Evolutionary conservation across 2,113 vertebrate genomes (phyloP), one percentile per base, ranked within the genome.

Genomic region (Pelodiscus sinensis): DNA sequence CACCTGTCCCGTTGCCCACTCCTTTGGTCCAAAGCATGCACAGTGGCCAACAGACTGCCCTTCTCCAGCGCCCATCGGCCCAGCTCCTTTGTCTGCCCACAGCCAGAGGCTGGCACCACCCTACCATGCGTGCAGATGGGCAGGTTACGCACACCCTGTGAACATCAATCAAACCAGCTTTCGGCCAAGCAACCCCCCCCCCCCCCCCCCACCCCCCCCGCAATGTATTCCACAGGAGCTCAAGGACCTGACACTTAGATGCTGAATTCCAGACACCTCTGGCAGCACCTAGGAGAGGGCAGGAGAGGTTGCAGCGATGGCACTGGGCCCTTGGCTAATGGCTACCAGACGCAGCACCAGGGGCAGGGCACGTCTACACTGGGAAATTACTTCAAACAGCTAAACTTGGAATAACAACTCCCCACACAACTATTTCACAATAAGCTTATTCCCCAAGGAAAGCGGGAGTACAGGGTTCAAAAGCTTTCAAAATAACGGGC

Each of bases 1-100:
- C 1, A 0, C 9, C 13, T 0, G 21, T 82, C 62, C 6, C 2
- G 16, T 0, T 1, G 38, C 19, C 81, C 9, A 4, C 18, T 58
- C 80, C 81, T 29, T 68, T 80, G 35, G 31, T 8, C n/a, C 65
- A 68, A 29, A 68, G 31, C 65, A 68, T n/a, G 65, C 16, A n/a
- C 65, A n/a, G n/a, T 19, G 65, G 29, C 65, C 65, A 68, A 44
- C 38, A 44, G 38, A 44, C 6, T 68, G 56, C 1, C 2, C 71
- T 55, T 6, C 29, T 50, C 73, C 2, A 2, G 9, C 51, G 15
- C 50, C 8, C 27, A 29, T 3, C 9, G 44, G 16, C 35, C 89
- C 51, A 0, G 4, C 4, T 21, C 56, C 0, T 5, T 14, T 50
- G 10, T 14, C 29, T 65, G 88, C 56, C 2, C 7, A 19, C 60